Evolutionary conservation across 2,888 invertebrate genomes (phyloP).

Genomic region (Philopedon plagiatum): DNA sequence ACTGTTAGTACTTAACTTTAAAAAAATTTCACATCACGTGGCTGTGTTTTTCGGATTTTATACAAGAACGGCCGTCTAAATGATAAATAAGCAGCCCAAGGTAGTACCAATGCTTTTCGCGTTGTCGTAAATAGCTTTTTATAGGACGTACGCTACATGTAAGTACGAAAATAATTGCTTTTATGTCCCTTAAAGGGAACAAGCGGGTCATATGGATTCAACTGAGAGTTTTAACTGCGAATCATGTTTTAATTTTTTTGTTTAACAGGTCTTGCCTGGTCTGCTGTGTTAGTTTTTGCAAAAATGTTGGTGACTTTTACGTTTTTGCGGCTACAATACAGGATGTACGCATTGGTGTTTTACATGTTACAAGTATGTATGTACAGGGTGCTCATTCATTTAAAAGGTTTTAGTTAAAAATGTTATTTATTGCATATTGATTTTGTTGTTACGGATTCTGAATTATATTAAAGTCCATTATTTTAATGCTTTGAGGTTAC

Average conservation of each 20-base stretch:
- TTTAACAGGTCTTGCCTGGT: not conserved
- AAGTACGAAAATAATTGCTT: conserved; percentile 29
- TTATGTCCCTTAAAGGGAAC: conserved; percentile 35
- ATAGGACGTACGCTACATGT: conserved; percentile 14
- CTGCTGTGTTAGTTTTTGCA: not conserved
- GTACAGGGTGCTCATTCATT: too few species aligned
- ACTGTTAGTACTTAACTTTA: too few species aligned
- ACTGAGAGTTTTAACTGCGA: conserved; percentile 5
- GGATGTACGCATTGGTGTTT: too few species aligned
- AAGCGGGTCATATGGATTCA: conserved; percentile 24
- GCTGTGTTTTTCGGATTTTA: not conserved
- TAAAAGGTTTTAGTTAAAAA: too few species aligned
- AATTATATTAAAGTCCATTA: too few species aligned
- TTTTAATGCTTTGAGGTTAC: too few species aligned
- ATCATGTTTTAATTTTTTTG: not conserved
- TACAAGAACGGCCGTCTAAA: not conserved
- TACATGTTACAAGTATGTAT: too few species aligned
- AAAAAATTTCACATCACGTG: conserved; percentile 6
- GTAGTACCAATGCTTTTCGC: not conserved
- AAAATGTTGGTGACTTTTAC: too few species aligned
- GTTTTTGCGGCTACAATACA: too few species aligned
- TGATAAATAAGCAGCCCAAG: conserved; percentile 2
- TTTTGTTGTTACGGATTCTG: too few species aligned
- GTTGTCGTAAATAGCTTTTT: conserved; percentile 25
- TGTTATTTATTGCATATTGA: too few species aligned